Evolutionary conservation across 2,888 invertebrate genomes (phyloP).

Genomic region (Ramazzottius varieornatus): DNA sequence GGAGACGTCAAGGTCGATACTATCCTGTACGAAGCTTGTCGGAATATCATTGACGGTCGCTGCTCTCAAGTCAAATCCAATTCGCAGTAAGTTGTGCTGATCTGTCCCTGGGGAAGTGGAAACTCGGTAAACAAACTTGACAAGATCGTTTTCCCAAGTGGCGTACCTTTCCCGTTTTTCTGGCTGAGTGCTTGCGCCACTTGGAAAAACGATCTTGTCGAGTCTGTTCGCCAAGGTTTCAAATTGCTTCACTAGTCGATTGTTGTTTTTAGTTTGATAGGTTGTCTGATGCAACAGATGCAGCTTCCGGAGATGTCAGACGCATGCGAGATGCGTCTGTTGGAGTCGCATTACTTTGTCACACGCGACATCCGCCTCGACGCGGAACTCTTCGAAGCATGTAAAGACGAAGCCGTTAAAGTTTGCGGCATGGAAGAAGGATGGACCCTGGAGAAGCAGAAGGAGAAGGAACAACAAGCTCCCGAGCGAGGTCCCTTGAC

Average conservation of each 20-base stretch:
- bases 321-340: slow-evolving; percentile 62
- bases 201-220: too few species aligned
- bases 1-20: neutral
- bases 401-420: neutral
- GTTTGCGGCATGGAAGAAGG: neutral
- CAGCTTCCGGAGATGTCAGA: slow-evolving; percentile 55
- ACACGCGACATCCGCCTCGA: slow-evolving; percentile 49
- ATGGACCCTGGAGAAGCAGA: neutral
- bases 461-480: slow-evolving; percentile 25
- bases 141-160: too few species aligned
- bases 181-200: too few species aligned
- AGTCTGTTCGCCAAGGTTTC: too few species aligned
- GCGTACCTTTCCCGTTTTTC: too few species aligned
- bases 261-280: slow-evolving; percentile 37
- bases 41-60: neutral
- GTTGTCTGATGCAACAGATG: slow-evolving; percentile 73
- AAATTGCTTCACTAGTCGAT: neutral
- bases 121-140: too few species aligned
- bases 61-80: neutral
- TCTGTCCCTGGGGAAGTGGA: too few species aligned
- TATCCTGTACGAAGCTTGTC: neutral
- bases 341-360: slow-evolving; percentile 90
- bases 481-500: slow-evolving; percentile 56
- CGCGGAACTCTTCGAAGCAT: neutral
- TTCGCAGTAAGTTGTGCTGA: neutral